phyloP scores from a whole-genome alignment of 2,113 vertebrate genomes.

The Rhineura floridana region DNA sequence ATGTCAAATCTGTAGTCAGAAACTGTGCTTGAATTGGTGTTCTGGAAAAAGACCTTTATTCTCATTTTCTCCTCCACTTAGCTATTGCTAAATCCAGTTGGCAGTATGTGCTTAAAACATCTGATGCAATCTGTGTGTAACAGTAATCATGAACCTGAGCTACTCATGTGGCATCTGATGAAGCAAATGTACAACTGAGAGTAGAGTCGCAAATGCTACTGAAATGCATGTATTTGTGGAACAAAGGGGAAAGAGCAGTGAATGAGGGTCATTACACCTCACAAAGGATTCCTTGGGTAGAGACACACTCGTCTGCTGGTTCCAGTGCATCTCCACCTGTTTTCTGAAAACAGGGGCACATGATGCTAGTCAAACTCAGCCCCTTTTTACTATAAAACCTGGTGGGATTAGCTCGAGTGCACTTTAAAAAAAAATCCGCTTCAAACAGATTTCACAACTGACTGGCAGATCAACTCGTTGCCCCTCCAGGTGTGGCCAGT shows the following conservation, averaged over 20 bases:
- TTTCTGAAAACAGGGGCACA: too few species aligned
- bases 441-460: too few species aligned
- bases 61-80: constrained; percentile 9
- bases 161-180: constrained; percentile 26
- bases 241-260: background rate
- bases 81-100: constrained; percentile 21
- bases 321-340: too few species aligned
- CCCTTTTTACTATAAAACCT: too few species aligned
- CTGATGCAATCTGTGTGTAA: constrained; percentile 42
- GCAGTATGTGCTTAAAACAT: constrained; percentile 22
- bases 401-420: too few species aligned
- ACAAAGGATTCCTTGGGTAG: background rate
- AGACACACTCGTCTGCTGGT: too few species aligned
- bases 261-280: too few species aligned
- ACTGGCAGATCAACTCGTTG: too few species aligned
- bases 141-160: constrained; percentile 44
- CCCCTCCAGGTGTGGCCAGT: too few species aligned
- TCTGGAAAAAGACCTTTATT: background rate
- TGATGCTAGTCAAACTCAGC: too few species aligned
- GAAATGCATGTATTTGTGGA: constrained; percentile 30
- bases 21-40: constrained; percentile 22
- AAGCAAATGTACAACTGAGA: background rate
- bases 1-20: constrained; percentile 25
- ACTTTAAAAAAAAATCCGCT: too few species aligned
- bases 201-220: constrained; percentile 36